phyloP scores from a whole-genome alignment of 2,888 invertebrate genomes.

The Crossocerus cetratus region DNA sequence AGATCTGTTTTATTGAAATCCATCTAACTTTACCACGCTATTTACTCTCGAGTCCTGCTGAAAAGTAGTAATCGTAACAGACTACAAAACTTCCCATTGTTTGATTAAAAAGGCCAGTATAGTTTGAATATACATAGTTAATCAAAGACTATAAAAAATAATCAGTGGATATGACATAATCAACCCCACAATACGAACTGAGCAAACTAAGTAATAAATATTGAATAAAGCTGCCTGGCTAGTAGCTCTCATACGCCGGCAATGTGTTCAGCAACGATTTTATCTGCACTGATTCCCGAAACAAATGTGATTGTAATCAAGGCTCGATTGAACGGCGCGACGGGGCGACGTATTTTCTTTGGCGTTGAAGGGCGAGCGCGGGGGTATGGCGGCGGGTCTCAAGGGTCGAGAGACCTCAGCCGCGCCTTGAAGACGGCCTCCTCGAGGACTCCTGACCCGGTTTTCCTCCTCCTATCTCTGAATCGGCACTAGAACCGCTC shows the following conservation, averaged over 20 bases:
- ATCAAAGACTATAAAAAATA: no score
- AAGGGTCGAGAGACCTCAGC: slow-evolving; percentile 30
- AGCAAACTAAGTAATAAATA: no score
- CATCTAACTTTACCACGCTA: no score
- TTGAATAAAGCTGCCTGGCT: no score
- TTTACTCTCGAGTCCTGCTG: no score
- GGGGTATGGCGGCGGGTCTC: slow-evolving; percentile 1
- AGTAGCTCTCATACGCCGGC: neutral
- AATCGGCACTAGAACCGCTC: slow-evolving; percentile 40
- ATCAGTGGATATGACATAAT: no score
- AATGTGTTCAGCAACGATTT: neutral
- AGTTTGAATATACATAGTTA: no score
- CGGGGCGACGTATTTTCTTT: neutral
- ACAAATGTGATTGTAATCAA: slow-evolving; percentile 15
- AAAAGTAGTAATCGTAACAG: no score
- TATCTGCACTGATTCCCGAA: neutral
- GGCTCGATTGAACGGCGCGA: neutral
- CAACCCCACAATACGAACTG: no score
- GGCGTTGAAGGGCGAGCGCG: neutral
- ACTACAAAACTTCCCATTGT: no score
- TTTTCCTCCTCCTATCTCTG: slow-evolving; percentile 51
- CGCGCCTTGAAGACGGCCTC: slow-evolving; percentile 18
- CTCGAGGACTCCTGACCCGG: slow-evolving; percentile 58
- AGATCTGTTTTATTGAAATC: no score
- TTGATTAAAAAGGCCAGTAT: no score